Evolutionary conservation across 2,797 vertebrate genomes (phyloP).

Genomic region (Helarctos malayanus): DNA sequence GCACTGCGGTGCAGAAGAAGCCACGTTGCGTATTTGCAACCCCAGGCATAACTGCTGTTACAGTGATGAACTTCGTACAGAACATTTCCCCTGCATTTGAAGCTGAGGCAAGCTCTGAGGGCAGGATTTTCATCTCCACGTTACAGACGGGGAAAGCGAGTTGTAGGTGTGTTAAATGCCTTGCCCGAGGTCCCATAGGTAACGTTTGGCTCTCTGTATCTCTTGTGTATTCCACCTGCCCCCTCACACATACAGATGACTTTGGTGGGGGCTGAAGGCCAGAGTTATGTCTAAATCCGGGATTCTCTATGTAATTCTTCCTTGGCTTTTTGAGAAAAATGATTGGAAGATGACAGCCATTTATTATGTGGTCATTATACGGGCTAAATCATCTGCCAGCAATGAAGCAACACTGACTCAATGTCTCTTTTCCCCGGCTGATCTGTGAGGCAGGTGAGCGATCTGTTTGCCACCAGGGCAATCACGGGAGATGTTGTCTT

Average conservation of each 20-base stretch:
- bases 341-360: background rate
- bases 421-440: background rate
- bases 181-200: background rate
- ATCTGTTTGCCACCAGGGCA: background rate
- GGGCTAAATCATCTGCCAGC: background rate
- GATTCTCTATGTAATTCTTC: background rate
- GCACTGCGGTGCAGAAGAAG: too few species aligned
- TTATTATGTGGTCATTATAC: background rate
- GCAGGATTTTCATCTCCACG: accelerated
- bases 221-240: too few species aligned
- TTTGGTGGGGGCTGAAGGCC: background rate
- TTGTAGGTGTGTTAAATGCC: accelerated
- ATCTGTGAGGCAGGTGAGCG: background rate
- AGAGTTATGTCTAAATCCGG: background rate
- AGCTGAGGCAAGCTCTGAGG: background rate
- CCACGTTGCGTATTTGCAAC: accelerated
- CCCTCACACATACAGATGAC: background rate
- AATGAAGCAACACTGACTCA: background rate
- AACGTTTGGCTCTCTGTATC: background rate
- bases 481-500: background rate
- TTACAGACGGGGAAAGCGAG: background rate
- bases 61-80: accelerated
- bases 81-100: background rate
- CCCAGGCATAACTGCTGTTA: background rate
- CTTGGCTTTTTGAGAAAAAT: background rate